Conservation (phyloP, 2,797 vertebrate species). For the Eupleurogrammus muticus region DNA sequence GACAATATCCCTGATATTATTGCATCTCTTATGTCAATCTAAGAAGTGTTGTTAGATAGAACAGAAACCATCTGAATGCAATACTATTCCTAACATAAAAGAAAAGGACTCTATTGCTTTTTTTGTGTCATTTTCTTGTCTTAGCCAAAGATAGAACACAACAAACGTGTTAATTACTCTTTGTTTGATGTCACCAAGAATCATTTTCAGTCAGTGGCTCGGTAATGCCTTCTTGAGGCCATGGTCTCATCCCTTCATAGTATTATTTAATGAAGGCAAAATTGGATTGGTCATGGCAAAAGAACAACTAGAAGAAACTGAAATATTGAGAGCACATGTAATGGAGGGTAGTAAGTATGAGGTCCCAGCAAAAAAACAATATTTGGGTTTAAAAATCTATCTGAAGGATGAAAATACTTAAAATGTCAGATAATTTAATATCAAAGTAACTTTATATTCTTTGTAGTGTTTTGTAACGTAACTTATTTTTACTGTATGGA, state of each 20-base stretch:
- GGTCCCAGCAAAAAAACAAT: not conserved
- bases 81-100: not conserved
- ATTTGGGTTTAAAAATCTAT: too few species aligned
- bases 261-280: constrained; percentile 61
- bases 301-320: constrained; percentile 32
- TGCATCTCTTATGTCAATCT: constrained; percentile 10
- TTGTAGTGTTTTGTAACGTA: too few species aligned
- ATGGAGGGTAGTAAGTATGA: constrained; percentile 31
- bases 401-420: too few species aligned
- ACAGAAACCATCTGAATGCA: not conserved
- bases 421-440: too few species aligned
- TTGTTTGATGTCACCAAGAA: not conserved
- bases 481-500: not conserved
- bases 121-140: not conserved
- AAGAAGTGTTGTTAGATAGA: constrained; percentile 17
- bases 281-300: constrained; percentile 62
- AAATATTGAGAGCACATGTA: constrained; percentile 51
- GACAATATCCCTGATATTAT: constrained; percentile 30
- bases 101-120: not conserved
- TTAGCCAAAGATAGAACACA: not conserved
- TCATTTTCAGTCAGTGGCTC: constrained; percentile 7
- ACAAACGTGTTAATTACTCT: not conserved
- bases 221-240: constrained; percentile 36
- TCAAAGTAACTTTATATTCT: too few species aligned
- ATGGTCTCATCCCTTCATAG: constrained; percentile 21